Conservation (phyloP, 2,797 vertebrate genomes). For the Odontamblyopus lacepedii region DNA sequence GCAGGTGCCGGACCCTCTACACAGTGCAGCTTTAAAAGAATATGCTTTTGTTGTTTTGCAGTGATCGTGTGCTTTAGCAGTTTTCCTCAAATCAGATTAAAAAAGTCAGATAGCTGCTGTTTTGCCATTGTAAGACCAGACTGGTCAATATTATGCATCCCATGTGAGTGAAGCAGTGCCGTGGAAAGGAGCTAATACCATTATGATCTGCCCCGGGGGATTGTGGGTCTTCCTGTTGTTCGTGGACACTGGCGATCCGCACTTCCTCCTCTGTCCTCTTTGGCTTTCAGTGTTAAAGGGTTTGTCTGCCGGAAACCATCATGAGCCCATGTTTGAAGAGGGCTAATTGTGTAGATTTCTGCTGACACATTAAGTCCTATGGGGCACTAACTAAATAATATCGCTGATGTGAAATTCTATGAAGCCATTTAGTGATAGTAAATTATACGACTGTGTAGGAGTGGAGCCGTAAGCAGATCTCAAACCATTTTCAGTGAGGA, state of each 20-base stretch:
- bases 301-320: conserved; percentile 18
- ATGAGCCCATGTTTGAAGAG: conserved; percentile 13
- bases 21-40: too few relatives aligned
- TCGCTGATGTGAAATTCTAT: neutral
- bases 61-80: neutral
- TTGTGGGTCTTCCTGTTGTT: conserved; percentile 30
- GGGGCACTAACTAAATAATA: neutral
- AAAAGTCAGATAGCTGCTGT: neutral
- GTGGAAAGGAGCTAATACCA: conserved; percentile 25
- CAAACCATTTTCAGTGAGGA: neutral
- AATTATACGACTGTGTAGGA: neutral
- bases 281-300: conserved; percentile 15
- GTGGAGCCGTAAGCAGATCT: neutral
- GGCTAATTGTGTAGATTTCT: neutral
- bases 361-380: neutral
- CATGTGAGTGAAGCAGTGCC: conserved; percentile 17
- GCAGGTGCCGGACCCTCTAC: too few relatives aligned
- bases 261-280: conserved; percentile 10
- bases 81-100: neutral
- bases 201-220: conserved; percentile 34
- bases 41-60: neutral
- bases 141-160: conserved; percentile 1
- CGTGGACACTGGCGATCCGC: conserved; percentile 18
- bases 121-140: neutral
- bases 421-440: neutral